phyloP scores from a whole-genome alignment of 2,888 invertebrate species.

The Listrodromus nycthemerus region DNA sequence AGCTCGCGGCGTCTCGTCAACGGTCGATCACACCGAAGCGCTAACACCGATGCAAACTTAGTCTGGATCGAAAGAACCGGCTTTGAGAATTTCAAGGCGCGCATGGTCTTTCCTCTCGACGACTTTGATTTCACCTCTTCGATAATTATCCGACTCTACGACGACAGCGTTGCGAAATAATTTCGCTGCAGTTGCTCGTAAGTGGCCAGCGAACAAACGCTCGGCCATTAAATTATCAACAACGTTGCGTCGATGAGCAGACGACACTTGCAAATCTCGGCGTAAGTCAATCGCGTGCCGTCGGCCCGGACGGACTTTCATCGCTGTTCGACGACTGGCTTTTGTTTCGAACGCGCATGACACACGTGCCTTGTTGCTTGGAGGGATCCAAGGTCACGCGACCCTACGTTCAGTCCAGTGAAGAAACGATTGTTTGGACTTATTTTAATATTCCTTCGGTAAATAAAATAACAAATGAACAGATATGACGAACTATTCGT shows the following conservation, averaged over 20 bases:
- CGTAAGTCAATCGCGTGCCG: background rate
- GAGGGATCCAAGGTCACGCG: background rate
- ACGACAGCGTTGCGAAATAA: background rate
- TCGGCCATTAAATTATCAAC: background rate
- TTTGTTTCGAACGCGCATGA: background rate
- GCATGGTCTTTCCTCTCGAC: background rate
- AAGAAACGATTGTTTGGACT: background rate
- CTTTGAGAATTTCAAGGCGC: background rate
- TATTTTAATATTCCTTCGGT: too few relatives aligned
- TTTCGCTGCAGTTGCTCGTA: background rate
- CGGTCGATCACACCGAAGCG: background rate
- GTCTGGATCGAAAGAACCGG: background rate
- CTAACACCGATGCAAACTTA: background rate
- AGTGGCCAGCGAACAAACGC: background rate
- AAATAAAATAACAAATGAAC: too few relatives aligned
- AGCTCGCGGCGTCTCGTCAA: background rate
- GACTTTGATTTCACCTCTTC: constrained; percentile 10
- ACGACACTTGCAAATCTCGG: background rate
- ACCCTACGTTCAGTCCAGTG: too few relatives aligned
- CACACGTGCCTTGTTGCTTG: background rate
- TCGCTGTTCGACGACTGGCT: background rate
- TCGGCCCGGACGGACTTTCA: background rate
- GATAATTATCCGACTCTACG: background rate
- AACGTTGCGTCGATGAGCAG: background rate
- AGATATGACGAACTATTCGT: constrained; percentile 1